These are phyloP conservation scores for Oryzias celebensis DNA, from an alignment of 2,113 vertebrate genomes.

Conservation along the genomic window DNA sequence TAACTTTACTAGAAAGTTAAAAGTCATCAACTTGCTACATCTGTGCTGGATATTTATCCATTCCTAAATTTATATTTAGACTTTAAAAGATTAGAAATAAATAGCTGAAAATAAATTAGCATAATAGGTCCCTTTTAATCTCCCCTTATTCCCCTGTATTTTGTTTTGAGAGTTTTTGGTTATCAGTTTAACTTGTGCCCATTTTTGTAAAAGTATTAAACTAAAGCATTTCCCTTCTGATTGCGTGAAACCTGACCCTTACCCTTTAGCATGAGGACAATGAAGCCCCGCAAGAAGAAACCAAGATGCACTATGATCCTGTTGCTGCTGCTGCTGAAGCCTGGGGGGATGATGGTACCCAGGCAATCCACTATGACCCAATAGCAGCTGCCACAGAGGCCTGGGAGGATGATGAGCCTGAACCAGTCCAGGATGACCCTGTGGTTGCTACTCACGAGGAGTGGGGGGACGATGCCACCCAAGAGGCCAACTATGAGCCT, in stretches of 20 bases:
- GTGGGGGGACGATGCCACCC: conserved; percentile 63
- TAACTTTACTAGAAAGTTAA: no score
- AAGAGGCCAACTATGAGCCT: conserved; percentile 32
- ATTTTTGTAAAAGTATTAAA: conserved; percentile 2
- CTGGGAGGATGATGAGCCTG: conserved; percentile 61
- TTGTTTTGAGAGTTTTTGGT: not conserved
- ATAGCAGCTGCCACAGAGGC: conserved; percentile 65
- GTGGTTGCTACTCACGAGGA: conserved; percentile 37
- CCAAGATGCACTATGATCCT: conserved; percentile 58
- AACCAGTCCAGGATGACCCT: conserved; percentile 40
- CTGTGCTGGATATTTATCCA: no score
- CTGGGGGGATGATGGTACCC: conserved; percentile 65
- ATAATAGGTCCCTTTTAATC: not conserved
- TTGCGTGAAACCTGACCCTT: conserved; percentile 59
- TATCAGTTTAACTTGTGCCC: conserved; percentile 29
- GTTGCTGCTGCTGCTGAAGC: conserved; percentile 59
- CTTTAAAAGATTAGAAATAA: no score
- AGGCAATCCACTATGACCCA: conserved; percentile 61
- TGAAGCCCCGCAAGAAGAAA: conserved; percentile 54
- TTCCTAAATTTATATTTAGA: no score
- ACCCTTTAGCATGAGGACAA: conserved; percentile 77
- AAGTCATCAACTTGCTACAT: no score
- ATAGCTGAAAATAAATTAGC: no score
- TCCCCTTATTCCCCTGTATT: not conserved
- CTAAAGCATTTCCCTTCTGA: conserved; percentile 53